phyloP scores from a whole-genome alignment of 2,113 vertebrate species.

The Trichomycterus rosablanca region DNA sequence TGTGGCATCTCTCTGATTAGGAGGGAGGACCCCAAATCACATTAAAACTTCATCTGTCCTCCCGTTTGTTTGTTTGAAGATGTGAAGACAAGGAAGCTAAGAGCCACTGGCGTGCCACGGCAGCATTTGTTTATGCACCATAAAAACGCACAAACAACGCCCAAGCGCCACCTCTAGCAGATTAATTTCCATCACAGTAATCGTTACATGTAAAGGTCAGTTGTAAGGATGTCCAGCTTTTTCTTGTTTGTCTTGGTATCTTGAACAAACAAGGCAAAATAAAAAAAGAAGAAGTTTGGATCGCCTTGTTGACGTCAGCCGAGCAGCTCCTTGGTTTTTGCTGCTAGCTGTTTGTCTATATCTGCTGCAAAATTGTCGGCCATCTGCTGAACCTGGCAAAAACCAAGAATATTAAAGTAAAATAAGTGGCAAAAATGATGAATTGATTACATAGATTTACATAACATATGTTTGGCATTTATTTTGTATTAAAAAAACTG shows the following conservation, averaged over 20 bases:
- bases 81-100: conserved; percentile 39
- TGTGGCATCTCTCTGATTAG: conserved; percentile 69
- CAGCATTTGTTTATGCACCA: conserved; percentile 51
- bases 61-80: conserved; percentile 66
- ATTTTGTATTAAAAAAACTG: too few species aligned
- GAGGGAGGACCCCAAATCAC: conserved; percentile 68
- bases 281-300: too few species aligned
- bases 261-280: conserved; percentile 4
- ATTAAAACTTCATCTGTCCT: conserved; percentile 69
- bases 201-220: not conserved
- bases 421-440: not conserved
- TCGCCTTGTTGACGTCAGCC: conserved; percentile 56
- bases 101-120: conserved; percentile 47
- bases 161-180: conserved; percentile 10
- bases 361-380: conserved; percentile 68
- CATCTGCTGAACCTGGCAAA: conserved; percentile 87
- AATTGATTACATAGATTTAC: too few species aligned
- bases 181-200: conserved; percentile 9
- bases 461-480: too few species aligned
- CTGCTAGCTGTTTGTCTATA: conserved; percentile 82
- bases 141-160: conserved; percentile 47
- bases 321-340: conserved; percentile 90
- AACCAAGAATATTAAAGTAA: not conserved
- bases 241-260: not conserved
- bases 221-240: not conserved